Conservation (phyloP, 1,140 invertebrate species). For the Drosophila triauraria region DNA sequence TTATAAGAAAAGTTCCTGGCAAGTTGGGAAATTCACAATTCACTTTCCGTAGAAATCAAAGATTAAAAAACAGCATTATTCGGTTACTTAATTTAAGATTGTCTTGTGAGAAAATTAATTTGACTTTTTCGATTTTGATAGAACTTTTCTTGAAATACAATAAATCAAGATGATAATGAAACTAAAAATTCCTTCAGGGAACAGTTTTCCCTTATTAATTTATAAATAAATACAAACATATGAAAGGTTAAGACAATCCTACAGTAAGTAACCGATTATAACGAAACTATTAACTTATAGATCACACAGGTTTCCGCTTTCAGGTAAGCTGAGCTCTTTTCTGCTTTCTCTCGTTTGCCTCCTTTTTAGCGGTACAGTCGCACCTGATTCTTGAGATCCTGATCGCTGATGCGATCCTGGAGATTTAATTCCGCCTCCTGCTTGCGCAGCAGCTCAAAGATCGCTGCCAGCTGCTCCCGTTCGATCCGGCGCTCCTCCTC, state of each 20-base stretch:
- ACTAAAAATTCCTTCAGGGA: background rate
- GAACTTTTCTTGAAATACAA: background rate
- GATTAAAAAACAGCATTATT: background rate
- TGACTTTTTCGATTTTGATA: background rate
- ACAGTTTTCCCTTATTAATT: background rate
- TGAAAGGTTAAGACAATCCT: background rate
- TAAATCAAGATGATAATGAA: background rate
- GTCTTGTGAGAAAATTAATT: background rate
- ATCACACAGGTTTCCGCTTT: constrained; percentile 40
- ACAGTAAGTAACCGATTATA: background rate
- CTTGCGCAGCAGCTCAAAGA: constrained; percentile 75
- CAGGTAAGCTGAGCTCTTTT: constrained; percentile 30
- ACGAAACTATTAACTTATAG: constrained; percentile 36
- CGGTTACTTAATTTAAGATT: constrained; percentile 3
- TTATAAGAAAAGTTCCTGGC: background rate
- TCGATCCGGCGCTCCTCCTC: constrained; percentile 79
- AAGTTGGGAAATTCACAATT: background rate
- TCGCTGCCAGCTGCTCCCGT: constrained; percentile 74
- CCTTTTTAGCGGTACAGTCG: constrained; percentile 65
- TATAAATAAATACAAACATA: background rate
- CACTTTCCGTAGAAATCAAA: too few relatives aligned
- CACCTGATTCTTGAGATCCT: constrained; percentile 74
- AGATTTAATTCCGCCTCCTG: constrained; percentile 78
- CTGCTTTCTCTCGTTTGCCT: background rate
- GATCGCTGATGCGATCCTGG: constrained; percentile 76